Evolutionary conservation across 30 jellyfish, hydroid and myxozoan species (phyloP), one percentile per base, ranked within the genome.

Genomic region (Cassiopea xamachana): DNA sequence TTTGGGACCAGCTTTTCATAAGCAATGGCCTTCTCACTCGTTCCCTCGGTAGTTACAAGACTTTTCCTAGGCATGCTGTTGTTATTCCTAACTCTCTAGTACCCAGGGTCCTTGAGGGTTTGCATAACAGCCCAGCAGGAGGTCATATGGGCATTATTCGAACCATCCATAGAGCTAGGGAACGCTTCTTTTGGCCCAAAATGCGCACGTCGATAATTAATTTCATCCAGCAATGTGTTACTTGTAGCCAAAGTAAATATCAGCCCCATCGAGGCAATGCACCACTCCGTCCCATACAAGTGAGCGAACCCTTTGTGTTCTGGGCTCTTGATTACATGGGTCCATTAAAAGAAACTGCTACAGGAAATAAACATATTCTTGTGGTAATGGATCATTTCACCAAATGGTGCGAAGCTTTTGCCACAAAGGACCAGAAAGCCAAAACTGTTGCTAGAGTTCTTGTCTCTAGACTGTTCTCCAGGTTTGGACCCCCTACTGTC

Each of bases 381-480:
- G 97, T 90, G 48, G 90, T 83, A 1, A 80, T 80, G n/a, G n/a
- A n/a, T n/a, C n/a, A n/a, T n/a, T n/a, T n/a, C n/a, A n/a, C n/a
- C n/a, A n/a, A n/a, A n/a, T 80, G 97, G 97, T 61, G 89, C n/a
- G 97, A 83, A 75, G 97, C 90, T 13, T 90, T 68, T 61, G 84
- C 93, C 78, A 73, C 83, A 69, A 59, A 15, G 75, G 83, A 90
- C 74, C 89, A 72, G 48, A 73, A 90, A 61, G 89, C 97, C 27
- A 9, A 60, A 6, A 90, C 85, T 1, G 90, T 90, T 73, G 97
- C 97, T 43, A 76, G 62, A 43, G 47, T 76, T 1, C 90, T 90
- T 2, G 97, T 90, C 70, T 62, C 82, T 14, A 60, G 81, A 49
- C 17, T 83, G 14, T 77, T 91, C 45, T 73, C 86, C n/a, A 59